These are phyloP conservation scores for Siniperca undulata DNA, from an alignment of 2,797 vertebrate genomes.

Conservation along the genomic window DNA sequence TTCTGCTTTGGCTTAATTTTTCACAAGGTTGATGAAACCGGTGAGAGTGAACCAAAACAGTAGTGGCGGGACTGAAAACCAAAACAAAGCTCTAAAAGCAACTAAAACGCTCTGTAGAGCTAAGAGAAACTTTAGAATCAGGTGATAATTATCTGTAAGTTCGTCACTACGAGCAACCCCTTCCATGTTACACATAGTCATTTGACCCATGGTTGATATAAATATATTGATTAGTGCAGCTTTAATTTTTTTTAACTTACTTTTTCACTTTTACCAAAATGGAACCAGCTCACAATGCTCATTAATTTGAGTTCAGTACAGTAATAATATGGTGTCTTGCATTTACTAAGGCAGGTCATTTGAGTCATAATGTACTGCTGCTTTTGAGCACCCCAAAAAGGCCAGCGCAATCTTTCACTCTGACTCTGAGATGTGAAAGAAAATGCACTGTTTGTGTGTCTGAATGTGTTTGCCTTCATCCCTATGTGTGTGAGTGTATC, in stretches of 20 bases:
- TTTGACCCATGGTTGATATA: neutral
- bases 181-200: neutral
- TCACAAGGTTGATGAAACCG: neutral
- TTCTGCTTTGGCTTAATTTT: too few relatives aligned
- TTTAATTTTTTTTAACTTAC: neutral
- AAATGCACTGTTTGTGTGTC: slow-evolving; percentile 26
- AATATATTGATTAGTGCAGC: neutral
- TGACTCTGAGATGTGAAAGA: slow-evolving; percentile 23
- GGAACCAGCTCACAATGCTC: neutral
- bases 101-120: neutral
- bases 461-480: slow-evolving; percentile 23
- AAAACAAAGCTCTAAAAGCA: slow-evolving; percentile 1
- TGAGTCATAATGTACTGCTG: slow-evolving; percentile 18
- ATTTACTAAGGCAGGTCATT: neutral
- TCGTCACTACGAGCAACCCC: neutral
- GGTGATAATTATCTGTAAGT: neutral
- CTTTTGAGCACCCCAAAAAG: neutral
- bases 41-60: neutral
- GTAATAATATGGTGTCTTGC: neutral
- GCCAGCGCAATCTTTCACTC: slow-evolving; percentile 11
- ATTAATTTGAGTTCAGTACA: neutral
- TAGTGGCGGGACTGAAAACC: neutral
- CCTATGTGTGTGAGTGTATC: neutral
- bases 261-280: neutral
- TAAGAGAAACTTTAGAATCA: neutral